These are phyloP conservation scores for Drosophila pseudotalamancana DNA, from an alignment of 2,888 invertebrate species.

Conservation along the genomic window DNA sequence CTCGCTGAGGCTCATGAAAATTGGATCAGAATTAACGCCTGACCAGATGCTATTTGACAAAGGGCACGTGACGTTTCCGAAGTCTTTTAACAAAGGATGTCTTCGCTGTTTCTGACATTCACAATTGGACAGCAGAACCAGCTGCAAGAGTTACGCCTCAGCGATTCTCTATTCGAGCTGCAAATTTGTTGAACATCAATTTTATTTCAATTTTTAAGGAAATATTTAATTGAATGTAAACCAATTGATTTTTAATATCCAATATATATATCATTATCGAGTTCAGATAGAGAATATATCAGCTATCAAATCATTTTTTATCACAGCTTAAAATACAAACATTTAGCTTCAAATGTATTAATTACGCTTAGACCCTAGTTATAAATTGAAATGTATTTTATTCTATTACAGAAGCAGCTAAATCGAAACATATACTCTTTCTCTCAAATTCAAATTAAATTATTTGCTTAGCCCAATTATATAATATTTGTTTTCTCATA, in stretches of 20 bases:
- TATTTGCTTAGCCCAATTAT: too few relatives aligned
- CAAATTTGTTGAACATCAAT: neutral
- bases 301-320: too few relatives aligned
- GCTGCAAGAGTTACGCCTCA: neutral
- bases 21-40: constrained; percentile 41
- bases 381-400: too few relatives aligned
- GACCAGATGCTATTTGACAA: constrained; percentile 35
- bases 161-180: neutral
- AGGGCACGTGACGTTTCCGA: neutral
- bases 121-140: neutral
- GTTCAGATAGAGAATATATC: too few relatives aligned
- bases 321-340: too few relatives aligned
- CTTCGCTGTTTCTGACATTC: neutral
- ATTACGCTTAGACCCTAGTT: too few relatives aligned
- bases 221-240: neutral
- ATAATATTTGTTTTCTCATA: neutral
- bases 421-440: too few relatives aligned
- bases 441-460: neutral
- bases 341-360: too few relatives aligned
- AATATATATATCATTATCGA: neutral
- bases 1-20: constrained; percentile 24
- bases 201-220: neutral
- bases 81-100: neutral
- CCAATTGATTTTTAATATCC: neutral
- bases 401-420: too few relatives aligned